Conservation (phyloP, 2,888 invertebrate species). For the Muschampia plurimacula region DNA sequence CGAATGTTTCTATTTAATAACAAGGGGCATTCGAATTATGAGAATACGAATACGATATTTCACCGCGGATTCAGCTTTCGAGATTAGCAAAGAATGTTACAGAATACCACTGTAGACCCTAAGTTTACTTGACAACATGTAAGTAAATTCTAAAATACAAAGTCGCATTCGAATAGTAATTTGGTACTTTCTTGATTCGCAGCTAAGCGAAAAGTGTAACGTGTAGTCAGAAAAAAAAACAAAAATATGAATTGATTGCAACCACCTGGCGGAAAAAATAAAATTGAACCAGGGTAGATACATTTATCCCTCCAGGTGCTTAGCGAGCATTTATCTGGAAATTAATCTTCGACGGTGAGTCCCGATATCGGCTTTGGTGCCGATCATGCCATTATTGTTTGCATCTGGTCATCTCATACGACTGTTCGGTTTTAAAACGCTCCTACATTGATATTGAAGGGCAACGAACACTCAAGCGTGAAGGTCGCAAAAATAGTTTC, state of each 20-base stretch:
- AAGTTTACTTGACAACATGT: not conserved
- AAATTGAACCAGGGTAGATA: conserved; percentile 16
- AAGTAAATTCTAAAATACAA: not conserved
- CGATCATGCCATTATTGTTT: conserved; percentile 42
- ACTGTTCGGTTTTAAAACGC: conserved; percentile 56
- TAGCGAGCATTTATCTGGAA: conserved; percentile 23
- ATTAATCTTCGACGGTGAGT: conserved; percentile 44
- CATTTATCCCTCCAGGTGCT: conserved; percentile 28
- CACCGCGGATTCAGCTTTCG: too few relatives aligned
- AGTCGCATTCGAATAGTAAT: not conserved
- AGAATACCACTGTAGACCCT: too few relatives aligned
- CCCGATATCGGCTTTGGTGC: conserved; percentile 42
- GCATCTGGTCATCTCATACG: conserved; percentile 34
- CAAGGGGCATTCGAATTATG: too few relatives aligned
- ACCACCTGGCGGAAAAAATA: conserved; percentile 34
- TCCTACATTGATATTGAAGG: conserved; percentile 64
- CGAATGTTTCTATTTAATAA: too few relatives aligned
- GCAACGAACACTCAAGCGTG: conserved; percentile 68
- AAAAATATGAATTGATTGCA: conserved; percentile 14
- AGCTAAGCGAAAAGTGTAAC: conserved; percentile 1
- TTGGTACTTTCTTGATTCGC: conserved; percentile 18
- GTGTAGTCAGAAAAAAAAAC: conserved; percentile 15
- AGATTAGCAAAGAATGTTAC: too few relatives aligned
- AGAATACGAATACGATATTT: too few relatives aligned
- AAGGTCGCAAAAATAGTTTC: conserved; percentile 60